phyloP scores from a whole-genome alignment of 2,888 invertebrate species.

The Heliconius ethilla region DNA sequence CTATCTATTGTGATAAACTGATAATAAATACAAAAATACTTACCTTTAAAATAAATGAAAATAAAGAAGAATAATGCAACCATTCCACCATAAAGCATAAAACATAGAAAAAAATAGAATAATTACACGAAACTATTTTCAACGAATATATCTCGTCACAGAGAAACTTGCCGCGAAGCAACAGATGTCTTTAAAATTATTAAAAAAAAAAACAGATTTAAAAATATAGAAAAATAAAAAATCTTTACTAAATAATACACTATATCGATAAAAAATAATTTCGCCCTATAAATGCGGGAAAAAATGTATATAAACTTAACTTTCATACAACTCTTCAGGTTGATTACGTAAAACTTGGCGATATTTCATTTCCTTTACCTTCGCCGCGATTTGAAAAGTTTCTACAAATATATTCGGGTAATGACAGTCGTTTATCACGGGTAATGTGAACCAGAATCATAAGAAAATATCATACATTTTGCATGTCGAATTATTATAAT shows the following conservation, averaged over 20 bases:
- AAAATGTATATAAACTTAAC: constrained; percentile 27
- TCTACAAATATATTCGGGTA: constrained; percentile 34
- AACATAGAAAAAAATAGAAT: too few relatives aligned
- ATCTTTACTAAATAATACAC: not conserved
- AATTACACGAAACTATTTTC: too few relatives aligned
- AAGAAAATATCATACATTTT: constrained; percentile 15
- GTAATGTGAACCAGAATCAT: constrained; percentile 20
- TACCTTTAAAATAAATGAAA: too few relatives aligned
- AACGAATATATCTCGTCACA: too few relatives aligned
- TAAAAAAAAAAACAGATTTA: too few relatives aligned
- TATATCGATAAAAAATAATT: not conserved
- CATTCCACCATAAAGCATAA: not conserved
- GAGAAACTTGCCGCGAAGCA: too few relatives aligned
- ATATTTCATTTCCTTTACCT: constrained; percentile 43
- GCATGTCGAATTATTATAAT: constrained; percentile 9
- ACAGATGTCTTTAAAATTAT: too few relatives aligned
- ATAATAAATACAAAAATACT: too few relatives aligned
- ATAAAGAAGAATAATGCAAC: not conserved
- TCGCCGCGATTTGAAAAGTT: constrained; percentile 38
- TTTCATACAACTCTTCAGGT: constrained; percentile 31
- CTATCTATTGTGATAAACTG: too few relatives aligned
- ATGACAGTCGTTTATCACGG: constrained; percentile 32
- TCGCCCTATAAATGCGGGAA: not conserved
- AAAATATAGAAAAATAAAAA: too few relatives aligned
- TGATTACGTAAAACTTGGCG: constrained; percentile 42